Evolutionary conservation across 2,797 vertebrate species (phyloP).

Genomic region (Paguma larvata): DNA sequence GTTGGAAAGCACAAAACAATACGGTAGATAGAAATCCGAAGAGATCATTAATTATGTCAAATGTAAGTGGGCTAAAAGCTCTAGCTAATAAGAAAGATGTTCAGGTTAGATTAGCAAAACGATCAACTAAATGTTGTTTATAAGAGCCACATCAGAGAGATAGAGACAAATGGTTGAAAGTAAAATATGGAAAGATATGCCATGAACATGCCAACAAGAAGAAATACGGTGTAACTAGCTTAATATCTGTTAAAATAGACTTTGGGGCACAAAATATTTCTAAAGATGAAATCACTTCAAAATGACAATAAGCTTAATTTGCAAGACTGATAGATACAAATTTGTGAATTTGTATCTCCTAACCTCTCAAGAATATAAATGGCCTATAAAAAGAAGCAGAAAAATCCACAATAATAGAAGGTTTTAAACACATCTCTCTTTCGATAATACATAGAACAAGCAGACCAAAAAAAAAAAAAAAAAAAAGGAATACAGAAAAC

Average conservation of each 20-base stretch:
- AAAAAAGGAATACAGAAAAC: not conserved
- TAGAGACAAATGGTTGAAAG: conserved; percentile 54
- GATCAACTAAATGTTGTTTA: conserved; percentile 48
- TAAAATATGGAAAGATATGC: not conserved
- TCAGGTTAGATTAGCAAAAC: conserved; percentile 59
- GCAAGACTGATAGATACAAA: not conserved
- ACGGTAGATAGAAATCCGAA: conserved; percentile 43
- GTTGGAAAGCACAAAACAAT: conserved; percentile 56
- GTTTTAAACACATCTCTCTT: not conserved
- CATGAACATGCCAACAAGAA: conserved; percentile 6
- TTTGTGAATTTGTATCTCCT: not conserved
- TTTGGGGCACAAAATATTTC: conserved; percentile 30
- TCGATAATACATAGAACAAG: conserved; percentile 11
- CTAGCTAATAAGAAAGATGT: conserved; percentile 44
- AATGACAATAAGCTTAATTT: conserved; percentile 33
- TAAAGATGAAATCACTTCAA: conserved; percentile 39
- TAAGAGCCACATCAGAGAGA: conserved; percentile 18
- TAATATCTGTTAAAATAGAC: not conserved
- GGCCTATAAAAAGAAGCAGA: not conserved
- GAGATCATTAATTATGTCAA: conserved; percentile 54
- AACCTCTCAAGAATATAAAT: conserved; percentile 51
- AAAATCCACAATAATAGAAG: not conserved
- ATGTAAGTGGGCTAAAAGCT: conserved; percentile 64
- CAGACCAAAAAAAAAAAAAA: not conserved
- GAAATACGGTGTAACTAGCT: not conserved